phyloP scores from a whole-genome alignment of 2,797 vertebrate genomes.

The Crax fasciolata region DNA sequence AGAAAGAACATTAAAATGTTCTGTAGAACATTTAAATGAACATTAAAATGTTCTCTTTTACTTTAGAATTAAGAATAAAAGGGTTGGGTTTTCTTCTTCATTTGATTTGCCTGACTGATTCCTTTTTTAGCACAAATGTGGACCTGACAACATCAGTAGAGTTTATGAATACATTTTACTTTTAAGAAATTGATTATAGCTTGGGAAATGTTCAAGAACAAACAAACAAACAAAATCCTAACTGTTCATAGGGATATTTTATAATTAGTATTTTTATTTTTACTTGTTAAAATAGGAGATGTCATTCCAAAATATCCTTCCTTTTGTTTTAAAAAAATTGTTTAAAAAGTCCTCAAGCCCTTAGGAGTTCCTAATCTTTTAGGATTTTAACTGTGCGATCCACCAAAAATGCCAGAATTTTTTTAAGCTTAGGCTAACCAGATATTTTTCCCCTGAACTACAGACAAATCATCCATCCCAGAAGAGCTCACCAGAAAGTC shows the following conservation, averaged over 20 bases:
- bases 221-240: not conserved
- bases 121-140: not conserved
- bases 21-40: not conserved
- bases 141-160: not conserved
- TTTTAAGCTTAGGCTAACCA: not conserved
- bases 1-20: not conserved
- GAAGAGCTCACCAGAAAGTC: not conserved
- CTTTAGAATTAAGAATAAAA: not conserved
- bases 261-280: not conserved
- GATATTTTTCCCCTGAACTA: not conserved
- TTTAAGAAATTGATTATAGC: not conserved
- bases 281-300: not conserved
- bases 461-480: not conserved
- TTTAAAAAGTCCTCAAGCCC: not conserved
- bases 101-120: not conserved
- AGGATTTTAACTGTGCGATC: not conserved
- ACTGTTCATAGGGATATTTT: not conserved
- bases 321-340: not conserved
- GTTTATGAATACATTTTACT: not conserved
- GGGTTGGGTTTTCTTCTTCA: accelerated
- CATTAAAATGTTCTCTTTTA: not conserved
- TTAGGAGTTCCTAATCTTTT: not conserved
- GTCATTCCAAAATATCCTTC: not conserved
- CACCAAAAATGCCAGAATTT: not conserved
- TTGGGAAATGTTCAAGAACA: not conserved